Evolutionary conservation across 2,888 invertebrate genomes (phyloP).

Genomic region (Drosophila meridionalis): DNA sequence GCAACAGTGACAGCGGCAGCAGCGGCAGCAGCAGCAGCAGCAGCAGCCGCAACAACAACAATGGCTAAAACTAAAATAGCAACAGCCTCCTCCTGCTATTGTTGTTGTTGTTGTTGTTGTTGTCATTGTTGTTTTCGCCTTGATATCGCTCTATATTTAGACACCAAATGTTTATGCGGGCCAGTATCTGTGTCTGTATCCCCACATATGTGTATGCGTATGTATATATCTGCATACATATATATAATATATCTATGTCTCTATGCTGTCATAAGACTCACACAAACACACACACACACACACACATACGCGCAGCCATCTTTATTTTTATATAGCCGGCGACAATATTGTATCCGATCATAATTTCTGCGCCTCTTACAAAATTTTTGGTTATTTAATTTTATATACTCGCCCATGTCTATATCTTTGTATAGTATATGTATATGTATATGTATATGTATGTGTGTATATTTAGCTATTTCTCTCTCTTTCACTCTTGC

Average conservation of each 20-base stretch:
- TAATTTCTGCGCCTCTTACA: slow-evolving; percentile 60
- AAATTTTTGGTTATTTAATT: slow-evolving; percentile 51
- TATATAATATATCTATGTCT: slow-evolving; percentile 27
- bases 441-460: not conserved
- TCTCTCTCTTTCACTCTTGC: not conserved
- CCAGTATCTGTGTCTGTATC: slow-evolving; percentile 37
- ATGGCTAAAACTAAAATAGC: slow-evolving; percentile 51
- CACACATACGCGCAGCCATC: slow-evolving; percentile 20
- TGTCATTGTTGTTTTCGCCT: slow-evolving; percentile 54
- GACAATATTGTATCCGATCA: slow-evolving; percentile 66
- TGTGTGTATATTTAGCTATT: not conserved
- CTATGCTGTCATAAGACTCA: slow-evolving; percentile 55
- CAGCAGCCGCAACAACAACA: slow-evolving; percentile 40
- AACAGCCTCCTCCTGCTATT: slow-evolving; percentile 36
- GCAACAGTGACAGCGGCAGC: slow-evolving; percentile 13
- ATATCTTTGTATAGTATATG: not conserved
- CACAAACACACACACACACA: slow-evolving; percentile 6
- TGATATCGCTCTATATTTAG: slow-evolving; percentile 61
- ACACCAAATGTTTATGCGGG: slow-evolving; percentile 32
- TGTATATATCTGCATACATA: slow-evolving; percentile 13
- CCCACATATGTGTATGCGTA: slow-evolving; percentile 8
- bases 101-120: slow-evolving; percentile 29
- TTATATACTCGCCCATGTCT: slow-evolving; percentile 28
- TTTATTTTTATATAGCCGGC: slow-evolving; percentile 70
- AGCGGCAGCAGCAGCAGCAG: slow-evolving; percentile 17